Evolutionary conservation across 2,113 vertebrate genomes (phyloP).

Genomic region (Nothoprocta pentlandii): DNA sequence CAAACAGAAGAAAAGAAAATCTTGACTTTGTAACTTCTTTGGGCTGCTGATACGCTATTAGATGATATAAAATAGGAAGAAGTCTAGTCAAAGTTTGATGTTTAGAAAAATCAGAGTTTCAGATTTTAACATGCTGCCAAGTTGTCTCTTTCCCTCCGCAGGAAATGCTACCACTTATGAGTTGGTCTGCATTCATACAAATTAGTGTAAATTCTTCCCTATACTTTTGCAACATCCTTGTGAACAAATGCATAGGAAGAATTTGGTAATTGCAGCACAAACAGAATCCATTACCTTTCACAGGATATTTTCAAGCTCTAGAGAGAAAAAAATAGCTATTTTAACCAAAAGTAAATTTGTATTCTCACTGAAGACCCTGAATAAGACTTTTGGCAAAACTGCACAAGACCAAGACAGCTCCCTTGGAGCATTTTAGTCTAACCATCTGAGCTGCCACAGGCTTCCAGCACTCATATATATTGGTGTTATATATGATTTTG

Average conservation of each 20-base stretch:
- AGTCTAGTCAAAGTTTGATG: not conserved
- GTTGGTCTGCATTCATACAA: not conserved
- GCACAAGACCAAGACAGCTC: not conserved
- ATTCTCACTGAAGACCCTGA: not conserved
- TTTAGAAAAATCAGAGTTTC: not conserved
- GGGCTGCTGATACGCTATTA: not conserved
- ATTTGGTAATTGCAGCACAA: not conserved
- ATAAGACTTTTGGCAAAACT: not conserved
- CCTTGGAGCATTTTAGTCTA: not conserved
- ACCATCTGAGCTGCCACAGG: not conserved
- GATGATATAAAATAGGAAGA: not conserved
- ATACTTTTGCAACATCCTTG: not conserved
- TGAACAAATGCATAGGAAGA: not conserved
- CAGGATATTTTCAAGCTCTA: not conserved
- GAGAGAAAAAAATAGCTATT: not conserved
- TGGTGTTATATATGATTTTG: not conserved
- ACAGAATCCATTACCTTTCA: too few relatives aligned
- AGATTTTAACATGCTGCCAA: not conserved
- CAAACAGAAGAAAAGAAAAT: not conserved
- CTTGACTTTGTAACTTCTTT: not conserved
- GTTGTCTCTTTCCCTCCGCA: not conserved
- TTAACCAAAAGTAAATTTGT: not conserved
- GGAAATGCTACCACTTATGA: not conserved
- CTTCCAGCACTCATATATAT: not conserved
- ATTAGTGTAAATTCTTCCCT: not conserved